Conservation (phyloP, 2,888 invertebrate genomes). For the Polydrusus tereticollis region DNA sequence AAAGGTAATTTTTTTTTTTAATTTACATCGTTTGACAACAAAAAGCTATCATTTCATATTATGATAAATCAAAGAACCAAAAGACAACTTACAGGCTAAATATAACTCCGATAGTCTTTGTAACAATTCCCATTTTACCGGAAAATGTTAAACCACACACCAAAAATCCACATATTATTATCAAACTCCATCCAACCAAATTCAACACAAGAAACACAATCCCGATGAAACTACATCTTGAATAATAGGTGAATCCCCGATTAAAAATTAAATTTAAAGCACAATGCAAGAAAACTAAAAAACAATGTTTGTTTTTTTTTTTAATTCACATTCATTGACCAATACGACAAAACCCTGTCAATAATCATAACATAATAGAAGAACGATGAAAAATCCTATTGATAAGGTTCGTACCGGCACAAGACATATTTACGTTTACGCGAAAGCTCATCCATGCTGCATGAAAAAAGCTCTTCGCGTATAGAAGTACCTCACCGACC, state of each 20-base stretch:
- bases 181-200: neutral
- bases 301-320: too few species aligned
- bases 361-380: too few species aligned
- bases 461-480: slow-evolving; percentile 21
- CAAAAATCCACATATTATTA: slow-evolving; percentile 3
- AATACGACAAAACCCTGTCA: too few species aligned
- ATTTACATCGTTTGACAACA: too few species aligned
- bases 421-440: slow-evolving; percentile 20
- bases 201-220: neutral
- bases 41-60: too few species aligned
- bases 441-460: slow-evolving; percentile 20
- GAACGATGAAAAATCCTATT: too few species aligned
- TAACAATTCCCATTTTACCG: slow-evolving; percentile 78
- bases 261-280: neutral
- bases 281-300: neutral
- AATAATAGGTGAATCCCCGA: neutral
- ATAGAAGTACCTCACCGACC: slow-evolving; percentile 12
- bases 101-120: slow-evolving; percentile 83
- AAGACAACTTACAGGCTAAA: slow-evolving; percentile 81
- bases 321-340: neutral
- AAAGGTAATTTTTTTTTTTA: too few species aligned
- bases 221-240: neutral
- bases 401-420: slow-evolving; percentile 30
- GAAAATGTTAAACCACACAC: neutral
- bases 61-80: neutral